Evolutionary conservation across 1,140 invertebrate genomes (phyloP).

Genomic region (Polypedilum pembai): DNA sequence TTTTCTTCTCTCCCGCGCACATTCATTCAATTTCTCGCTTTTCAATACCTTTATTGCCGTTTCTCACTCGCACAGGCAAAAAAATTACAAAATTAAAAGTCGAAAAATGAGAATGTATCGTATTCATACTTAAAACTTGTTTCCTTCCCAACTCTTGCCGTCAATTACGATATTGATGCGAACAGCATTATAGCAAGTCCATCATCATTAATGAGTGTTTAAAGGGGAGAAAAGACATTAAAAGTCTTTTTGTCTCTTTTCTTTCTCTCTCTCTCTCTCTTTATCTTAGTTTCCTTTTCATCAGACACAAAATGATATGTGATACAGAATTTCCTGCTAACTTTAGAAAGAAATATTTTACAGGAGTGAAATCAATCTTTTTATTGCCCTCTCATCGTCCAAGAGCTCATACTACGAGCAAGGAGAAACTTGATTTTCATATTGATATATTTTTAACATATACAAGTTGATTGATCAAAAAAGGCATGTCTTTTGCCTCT

Average conservation of each 20-base stretch:
- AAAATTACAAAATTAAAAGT: slow-evolving; percentile 20
- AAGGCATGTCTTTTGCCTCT: not conserved
- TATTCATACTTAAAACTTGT: not conserved
- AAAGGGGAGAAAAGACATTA: not conserved
- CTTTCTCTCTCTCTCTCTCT: not conserved
- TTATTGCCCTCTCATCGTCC: not conserved
- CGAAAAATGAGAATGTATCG: not conserved
- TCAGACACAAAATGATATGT: not conserved
- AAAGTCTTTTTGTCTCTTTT: not conserved
- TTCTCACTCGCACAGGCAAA: not conserved
- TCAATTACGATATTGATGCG: not conserved
- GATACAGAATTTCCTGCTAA: not conserved
- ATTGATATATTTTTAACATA: slow-evolving; percentile 16
- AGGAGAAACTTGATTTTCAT: not conserved
- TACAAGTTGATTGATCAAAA: slow-evolving; percentile 6
- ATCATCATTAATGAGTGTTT: slow-evolving; percentile 3
- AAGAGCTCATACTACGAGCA: not conserved
- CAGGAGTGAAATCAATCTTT: slow-evolving; percentile 27
- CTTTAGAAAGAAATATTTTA: not conserved
- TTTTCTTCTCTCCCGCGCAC: not conserved
- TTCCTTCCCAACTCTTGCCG: not conserved
- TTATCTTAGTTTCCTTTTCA: not conserved
- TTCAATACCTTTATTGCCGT: not conserved
- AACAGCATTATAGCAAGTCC: not conserved
- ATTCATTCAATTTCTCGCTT: not conserved